A percentile compares a stretch with the other conserved stretches of the same genome.
phyloP scores from a whole-genome alignment of 53 echinoderm and acorn worm species.

The Zoroaster sp. region DNA sequence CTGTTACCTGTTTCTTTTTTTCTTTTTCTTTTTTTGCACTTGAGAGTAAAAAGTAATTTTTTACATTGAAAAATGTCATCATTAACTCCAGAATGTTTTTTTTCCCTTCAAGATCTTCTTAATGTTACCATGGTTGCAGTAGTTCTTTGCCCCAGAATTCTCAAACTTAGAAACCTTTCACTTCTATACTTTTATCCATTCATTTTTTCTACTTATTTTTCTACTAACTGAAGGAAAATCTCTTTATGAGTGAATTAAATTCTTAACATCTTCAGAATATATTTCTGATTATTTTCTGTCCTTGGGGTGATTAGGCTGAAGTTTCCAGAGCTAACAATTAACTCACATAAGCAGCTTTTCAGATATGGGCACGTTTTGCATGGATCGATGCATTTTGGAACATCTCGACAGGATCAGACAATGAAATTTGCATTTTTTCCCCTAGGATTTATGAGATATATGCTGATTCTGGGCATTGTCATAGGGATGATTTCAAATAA shows the following conservation, averaged over 20 bases:
- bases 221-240: neutral
- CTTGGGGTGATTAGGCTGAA: neutral
- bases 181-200: neutral
- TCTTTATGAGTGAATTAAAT: neutral
- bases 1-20: neutral
- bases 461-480: too few species aligned
- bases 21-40: neutral
- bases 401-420: too few species aligned
- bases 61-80: neutral
- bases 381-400: constrained; percentile 7
- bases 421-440: too few species aligned
- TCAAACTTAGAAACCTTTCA: neutral
- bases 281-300: neutral
- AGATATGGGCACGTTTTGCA: constrained; percentile 58
- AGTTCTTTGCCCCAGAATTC: neutral
- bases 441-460: too few species aligned
- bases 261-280: neutral
- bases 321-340: neutral
- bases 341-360: neutral
- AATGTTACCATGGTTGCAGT: constrained; percentile 3
- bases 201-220: neutral
- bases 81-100: neutral
- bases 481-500: too few species aligned
- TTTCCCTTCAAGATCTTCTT: neutral
- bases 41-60: neutral